Evolutionary conservation across 92 coral and sea anemone genomes (phyloP).

Genomic region (Epizoanthus fatuus): DNA sequence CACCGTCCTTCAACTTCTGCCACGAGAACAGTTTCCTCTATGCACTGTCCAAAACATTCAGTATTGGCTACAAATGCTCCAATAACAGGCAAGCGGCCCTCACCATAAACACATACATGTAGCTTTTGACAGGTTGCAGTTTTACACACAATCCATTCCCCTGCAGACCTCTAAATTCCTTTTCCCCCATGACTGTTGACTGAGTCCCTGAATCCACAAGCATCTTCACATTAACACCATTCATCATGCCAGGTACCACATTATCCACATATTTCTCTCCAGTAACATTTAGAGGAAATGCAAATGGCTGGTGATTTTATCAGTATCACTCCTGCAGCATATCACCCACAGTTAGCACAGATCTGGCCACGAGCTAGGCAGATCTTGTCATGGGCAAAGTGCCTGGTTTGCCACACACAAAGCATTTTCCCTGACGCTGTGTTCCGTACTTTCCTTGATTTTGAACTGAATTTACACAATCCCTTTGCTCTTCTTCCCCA

Average conservation of each 20-base stretch:
- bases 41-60: slow-evolving; percentile 20
- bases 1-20: slow-evolving; percentile 17
- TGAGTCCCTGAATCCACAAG: slow-evolving; percentile 38
- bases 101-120: neutral
- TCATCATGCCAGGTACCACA: slow-evolving; percentile 22
- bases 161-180: slow-evolving; percentile 7
- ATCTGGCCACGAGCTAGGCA: slow-evolving; percentile 45
- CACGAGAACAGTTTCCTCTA: slow-evolving; percentile 23
- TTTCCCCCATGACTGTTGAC: slow-evolving; percentile 30
- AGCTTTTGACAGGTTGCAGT: neutral
- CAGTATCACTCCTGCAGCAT: slow-evolving; percentile 1
- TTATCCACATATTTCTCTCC: slow-evolving; percentile 28
- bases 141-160: slow-evolving; percentile 11
- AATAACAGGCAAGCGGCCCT: slow-evolving; percentile 5
- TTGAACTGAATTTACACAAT: slow-evolving; percentile 1
- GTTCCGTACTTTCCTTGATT: neutral
- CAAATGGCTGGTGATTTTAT: slow-evolving; percentile 14
- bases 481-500: slow-evolving; percentile 9
- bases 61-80: slow-evolving; percentile 2
- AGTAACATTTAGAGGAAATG: slow-evolving; percentile 7
- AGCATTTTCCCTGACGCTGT: slow-evolving; percentile 9
- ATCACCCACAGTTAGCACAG: slow-evolving; percentile 48
- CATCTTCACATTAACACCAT: slow-evolving; percentile 1
- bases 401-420: slow-evolving; percentile 35
- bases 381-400: slow-evolving; percentile 38